Evolutionary conservation across 2,888 invertebrate genomes (phyloP).

Genomic region (Pachymerium ferrugineum): DNA sequence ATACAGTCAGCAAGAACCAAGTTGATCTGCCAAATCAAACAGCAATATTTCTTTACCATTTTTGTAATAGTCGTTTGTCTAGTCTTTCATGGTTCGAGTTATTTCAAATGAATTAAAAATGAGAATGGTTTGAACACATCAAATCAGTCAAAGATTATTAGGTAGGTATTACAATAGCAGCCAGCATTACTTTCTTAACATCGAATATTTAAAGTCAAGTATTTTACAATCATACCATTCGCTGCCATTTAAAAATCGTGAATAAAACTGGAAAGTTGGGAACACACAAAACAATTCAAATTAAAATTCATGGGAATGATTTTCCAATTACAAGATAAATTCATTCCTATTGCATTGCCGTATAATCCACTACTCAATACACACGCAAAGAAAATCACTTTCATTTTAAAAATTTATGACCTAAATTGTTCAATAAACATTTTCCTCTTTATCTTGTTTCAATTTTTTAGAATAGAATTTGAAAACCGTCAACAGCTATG

Average conservation of each 20-base stretch:
- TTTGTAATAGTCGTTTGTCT: not conserved
- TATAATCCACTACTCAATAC: not conserved
- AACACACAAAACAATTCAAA: too few relatives aligned
- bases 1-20: not conserved
- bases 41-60: not conserved
- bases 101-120: not conserved
- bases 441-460: not conserved
- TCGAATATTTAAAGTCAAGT: too few relatives aligned
- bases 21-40: not conserved
- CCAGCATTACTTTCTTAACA: not conserved
- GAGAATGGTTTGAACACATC: constrained; percentile 16
- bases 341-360: not conserved
- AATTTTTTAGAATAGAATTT: constrained; percentile 30
- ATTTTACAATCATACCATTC: too few relatives aligned
- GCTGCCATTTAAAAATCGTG: not conserved
- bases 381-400: not conserved
- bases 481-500: constrained; percentile 30
- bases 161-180: not conserved
- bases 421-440: constrained; percentile 2
- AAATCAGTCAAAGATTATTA: not conserved
- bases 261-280: too few relatives aligned
- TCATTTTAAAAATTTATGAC: constrained; percentile 10
- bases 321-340: not conserved
- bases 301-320: not conserved
- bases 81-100: constrained; percentile 21